phyloP scores from a whole-genome alignment of 2,888 invertebrate genomes.

The Callinectes sapidus region DNA sequence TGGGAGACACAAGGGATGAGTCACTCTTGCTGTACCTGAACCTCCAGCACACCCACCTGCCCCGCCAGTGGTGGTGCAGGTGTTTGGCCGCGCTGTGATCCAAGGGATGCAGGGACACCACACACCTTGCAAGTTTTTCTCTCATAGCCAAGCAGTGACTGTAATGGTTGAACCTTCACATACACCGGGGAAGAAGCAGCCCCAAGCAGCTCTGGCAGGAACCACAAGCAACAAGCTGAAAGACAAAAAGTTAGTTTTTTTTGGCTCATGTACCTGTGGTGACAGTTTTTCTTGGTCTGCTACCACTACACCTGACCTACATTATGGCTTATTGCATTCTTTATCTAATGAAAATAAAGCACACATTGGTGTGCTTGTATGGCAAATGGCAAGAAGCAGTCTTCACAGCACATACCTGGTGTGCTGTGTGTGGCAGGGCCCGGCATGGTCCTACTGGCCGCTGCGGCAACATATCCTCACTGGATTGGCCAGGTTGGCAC shows the following conservation, averaged over 20 bases:
- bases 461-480: constrained; percentile 73
- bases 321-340: too few relatives aligned
- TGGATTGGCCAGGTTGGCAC: constrained; percentile 74
- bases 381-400: background rate
- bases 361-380: background rate
- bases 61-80: too few relatives aligned
- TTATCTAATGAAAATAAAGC: background rate
- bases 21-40: too few relatives aligned
- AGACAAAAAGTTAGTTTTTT: background rate
- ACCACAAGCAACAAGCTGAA: background rate
- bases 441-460: constrained; percentile 31
- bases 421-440: background rate
- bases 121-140: background rate
- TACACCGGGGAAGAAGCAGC: background rate
- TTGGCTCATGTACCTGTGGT: background rate
- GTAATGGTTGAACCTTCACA: background rate
- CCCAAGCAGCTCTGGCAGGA: background rate
- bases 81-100: too few relatives aligned
- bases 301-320: background rate
- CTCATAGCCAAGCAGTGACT: background rate
- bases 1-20: too few relatives aligned
- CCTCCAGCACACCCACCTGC: too few relatives aligned
- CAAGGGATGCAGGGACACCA: too few relatives aligned
- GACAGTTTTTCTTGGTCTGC: background rate
- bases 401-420: background rate